Percentiles rank a stretch among this genome's conserved stretches.
Evolutionary conservation across 1,140 invertebrate genomes (phyloP).

Genomic region (Sarcophaga peregrina): DNA sequence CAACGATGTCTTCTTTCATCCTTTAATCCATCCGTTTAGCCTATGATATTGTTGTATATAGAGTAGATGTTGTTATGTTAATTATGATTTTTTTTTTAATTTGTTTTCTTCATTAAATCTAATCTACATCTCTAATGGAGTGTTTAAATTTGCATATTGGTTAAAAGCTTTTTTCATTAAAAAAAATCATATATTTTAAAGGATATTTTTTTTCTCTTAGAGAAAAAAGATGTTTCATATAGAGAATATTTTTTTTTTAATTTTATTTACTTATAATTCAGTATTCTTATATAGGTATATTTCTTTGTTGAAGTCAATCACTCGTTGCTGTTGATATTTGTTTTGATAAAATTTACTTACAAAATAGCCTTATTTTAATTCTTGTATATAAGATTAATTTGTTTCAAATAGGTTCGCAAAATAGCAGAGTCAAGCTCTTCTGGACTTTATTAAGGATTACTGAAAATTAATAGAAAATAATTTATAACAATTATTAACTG

Average conservation of each 20-base stretch:
- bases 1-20: neutral
- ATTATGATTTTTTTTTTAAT: neutral
- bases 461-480: constrained; percentile 7
- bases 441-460: constrained; percentile 37
- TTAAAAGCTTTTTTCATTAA: neutral
- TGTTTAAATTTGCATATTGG: constrained; percentile 33
- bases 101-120: neutral
- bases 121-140: constrained; percentile 35
- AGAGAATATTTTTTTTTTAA: neutral
- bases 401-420: constrained; percentile 35
- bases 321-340: constrained; percentile 33
- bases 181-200: constrained; percentile 1
- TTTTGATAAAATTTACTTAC: constrained; percentile 32
- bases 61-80: constrained; percentile 28
- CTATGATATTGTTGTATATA: constrained; percentile 1
- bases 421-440: constrained; percentile 33
- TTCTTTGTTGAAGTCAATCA: constrained; percentile 31
- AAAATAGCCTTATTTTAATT: constrained; percentile 27
- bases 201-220: constrained; percentile 17
- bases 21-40: neutral
- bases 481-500: too few species aligned
- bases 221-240: constrained; percentile 5
- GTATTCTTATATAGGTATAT: neutral
- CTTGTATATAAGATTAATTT: constrained; percentile 20
- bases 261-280: constrained; percentile 3